Conservation (phyloP, 2,888 invertebrate species). For the Synergus umbraculus region DNA sequence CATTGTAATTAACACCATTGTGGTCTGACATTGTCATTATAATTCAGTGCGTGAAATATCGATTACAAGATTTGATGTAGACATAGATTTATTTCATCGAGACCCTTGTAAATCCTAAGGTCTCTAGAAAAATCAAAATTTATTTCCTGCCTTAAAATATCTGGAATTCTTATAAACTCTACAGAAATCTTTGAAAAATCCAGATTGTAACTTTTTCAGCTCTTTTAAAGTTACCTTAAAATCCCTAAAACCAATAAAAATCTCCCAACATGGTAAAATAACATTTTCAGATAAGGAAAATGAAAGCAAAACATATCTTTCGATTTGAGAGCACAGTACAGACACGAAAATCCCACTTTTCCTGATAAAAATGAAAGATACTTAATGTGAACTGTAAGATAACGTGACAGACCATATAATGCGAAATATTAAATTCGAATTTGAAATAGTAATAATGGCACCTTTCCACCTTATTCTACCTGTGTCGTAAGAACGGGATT, state of each 20-base stretch:
- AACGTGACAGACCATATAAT: not conserved
- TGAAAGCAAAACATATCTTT: too few species aligned
- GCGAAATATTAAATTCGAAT: not conserved
- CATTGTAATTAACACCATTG: constrained; percentile 2
- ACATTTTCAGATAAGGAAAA: too few species aligned
- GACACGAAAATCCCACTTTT: too few species aligned
- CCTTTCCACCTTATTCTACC: constrained; percentile 4
- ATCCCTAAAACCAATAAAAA: too few species aligned
- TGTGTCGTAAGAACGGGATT: constrained; percentile 19
- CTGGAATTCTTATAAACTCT: too few species aligned
- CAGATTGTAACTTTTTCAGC: too few species aligned
- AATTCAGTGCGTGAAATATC: not conserved
- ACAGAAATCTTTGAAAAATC: too few species aligned
- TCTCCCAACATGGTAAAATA: too few species aligned
- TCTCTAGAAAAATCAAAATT: not conserved
- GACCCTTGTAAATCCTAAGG: not conserved
- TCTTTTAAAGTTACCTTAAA: too few species aligned
- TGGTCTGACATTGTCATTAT: constrained; percentile 19
- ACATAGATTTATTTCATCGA: not conserved
- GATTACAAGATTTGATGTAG: not conserved
- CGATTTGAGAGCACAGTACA: too few species aligned
- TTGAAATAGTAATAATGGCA: constrained; percentile 14
- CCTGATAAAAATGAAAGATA: not conserved
- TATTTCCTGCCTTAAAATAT: not conserved
- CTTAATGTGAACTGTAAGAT: not conserved